Conservation (phyloP, 2,113 vertebrate species). For the Oreochromis tanganicae region DNA sequence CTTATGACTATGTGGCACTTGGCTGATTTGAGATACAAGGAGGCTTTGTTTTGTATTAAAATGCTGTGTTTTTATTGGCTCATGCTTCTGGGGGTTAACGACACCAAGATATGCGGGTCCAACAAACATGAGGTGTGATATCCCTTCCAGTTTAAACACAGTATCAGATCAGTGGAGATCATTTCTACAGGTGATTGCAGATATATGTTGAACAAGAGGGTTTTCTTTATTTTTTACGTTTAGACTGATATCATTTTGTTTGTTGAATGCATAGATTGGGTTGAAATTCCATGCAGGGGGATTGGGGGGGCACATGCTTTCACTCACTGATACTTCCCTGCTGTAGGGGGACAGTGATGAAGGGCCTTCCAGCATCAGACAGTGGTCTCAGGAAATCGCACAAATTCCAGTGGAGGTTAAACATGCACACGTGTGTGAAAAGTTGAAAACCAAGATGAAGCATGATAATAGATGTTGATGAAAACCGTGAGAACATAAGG, state of each 20-base stretch:
- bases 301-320: constrained; percentile 39
- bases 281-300: constrained; percentile 40
- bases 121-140: not conserved
- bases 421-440: not conserved
- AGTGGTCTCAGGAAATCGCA: not conserved
- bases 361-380: not conserved
- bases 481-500: not conserved
- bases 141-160: not conserved
- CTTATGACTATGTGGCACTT: constrained; percentile 49
- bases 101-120: not conserved
- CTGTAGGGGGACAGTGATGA: not conserved
- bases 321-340: constrained; percentile 19
- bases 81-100: not conserved
- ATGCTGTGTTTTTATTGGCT: not conserved
- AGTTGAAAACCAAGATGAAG: not conserved
- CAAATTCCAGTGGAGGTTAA: not conserved
- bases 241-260: constrained; percentile 37
- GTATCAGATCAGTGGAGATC: not conserved
- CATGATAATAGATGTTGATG: not conserved
- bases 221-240: constrained; percentile 3
- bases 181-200: constrained; percentile 14
- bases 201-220: constrained; percentile 39
- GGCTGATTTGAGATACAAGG: constrained; percentile 42
- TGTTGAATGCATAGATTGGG: constrained; percentile 60
- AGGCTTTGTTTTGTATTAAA: constrained; percentile 40